phyloP scores from a whole-genome alignment of 1,140 invertebrate species.

The Bacillus rossius region DNA sequence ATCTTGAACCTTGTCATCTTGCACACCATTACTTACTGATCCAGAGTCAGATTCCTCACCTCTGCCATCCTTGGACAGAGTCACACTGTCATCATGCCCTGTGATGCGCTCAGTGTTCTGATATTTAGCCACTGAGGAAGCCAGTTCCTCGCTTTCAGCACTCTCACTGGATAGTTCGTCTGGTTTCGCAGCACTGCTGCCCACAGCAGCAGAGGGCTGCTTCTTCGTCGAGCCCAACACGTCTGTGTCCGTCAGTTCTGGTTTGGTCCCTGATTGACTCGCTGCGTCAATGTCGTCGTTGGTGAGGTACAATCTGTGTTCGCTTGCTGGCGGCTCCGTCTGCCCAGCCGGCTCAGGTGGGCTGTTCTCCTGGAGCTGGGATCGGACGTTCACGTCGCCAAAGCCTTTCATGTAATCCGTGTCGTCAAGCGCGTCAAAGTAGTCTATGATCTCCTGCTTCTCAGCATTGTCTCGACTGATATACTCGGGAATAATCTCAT shows the following conservation, averaged over 20 bases:
- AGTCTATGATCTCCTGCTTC: conserved; percentile 3
- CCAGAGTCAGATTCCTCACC: no score
- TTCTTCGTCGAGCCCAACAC: no score
- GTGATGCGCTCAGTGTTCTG: neutral
- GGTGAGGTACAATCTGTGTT: no score
- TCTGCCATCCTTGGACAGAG: no score
- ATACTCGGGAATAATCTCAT: conserved; percentile 15
- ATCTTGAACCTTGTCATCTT: neutral
- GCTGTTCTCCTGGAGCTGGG: no score
- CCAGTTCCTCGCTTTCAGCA: neutral
- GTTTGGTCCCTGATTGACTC: no score
- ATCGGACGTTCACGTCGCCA: no score
- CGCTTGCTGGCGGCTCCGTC: no score
- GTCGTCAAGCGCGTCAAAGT: conserved; percentile 2
- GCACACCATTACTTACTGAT: neutral
- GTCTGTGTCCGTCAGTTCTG: no score
- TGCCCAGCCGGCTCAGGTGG: no score
- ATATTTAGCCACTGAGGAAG: neutral
- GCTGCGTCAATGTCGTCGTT: no score
- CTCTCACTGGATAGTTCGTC: neutral
- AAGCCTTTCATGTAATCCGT: neutral
- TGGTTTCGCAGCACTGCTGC: neutral
- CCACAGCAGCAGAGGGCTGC: neutral
- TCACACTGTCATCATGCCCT: neutral
- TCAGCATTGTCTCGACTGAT: neutral